Conservation (phyloP, 2,888 invertebrate species). For the Leptopilina drosophilae region DNA sequence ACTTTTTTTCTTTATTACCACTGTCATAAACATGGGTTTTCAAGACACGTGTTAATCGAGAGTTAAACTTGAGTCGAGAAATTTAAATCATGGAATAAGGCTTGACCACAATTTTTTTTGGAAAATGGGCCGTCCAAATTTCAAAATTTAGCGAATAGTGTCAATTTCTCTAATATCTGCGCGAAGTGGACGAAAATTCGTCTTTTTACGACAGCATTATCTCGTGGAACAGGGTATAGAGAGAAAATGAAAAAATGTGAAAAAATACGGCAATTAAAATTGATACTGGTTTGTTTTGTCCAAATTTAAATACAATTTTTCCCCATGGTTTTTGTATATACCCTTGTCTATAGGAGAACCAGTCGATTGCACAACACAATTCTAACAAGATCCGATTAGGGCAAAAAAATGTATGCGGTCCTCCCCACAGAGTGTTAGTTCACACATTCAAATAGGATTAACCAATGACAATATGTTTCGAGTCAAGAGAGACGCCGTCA, state of each 20-base stretch:
- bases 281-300: slow-evolving; percentile 41
- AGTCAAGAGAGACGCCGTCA: slow-evolving; percentile 71
- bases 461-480: slow-evolving; percentile 65
- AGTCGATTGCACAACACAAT: slow-evolving; percentile 64
- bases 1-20: too few species aligned
- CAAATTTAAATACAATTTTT: slow-evolving; percentile 51
- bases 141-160: too few species aligned
- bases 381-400: slow-evolving; percentile 69
- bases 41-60: too few species aligned
- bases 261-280: slow-evolving; percentile 45
- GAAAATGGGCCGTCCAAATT: too few species aligned
- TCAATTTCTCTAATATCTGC: too few species aligned
- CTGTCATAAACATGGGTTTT: too few species aligned
- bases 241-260: slow-evolving; percentile 4
- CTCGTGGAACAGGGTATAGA: too few species aligned
- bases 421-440: slow-evolving; percentile 50
- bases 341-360: slow-evolving; percentile 45
- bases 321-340: background rate
- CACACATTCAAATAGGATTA: slow-evolving; percentile 63
- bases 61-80: too few species aligned
- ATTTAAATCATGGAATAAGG: too few species aligned
- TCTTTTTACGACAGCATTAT: too few species aligned
- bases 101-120: too few species aligned
- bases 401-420: slow-evolving; percentile 62
- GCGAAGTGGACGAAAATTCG: too few species aligned